These are phyloP conservation scores for Carposina sasakii DNA, from an alignment of 1,140 invertebrate genomes.

Conservation along the genomic window DNA sequence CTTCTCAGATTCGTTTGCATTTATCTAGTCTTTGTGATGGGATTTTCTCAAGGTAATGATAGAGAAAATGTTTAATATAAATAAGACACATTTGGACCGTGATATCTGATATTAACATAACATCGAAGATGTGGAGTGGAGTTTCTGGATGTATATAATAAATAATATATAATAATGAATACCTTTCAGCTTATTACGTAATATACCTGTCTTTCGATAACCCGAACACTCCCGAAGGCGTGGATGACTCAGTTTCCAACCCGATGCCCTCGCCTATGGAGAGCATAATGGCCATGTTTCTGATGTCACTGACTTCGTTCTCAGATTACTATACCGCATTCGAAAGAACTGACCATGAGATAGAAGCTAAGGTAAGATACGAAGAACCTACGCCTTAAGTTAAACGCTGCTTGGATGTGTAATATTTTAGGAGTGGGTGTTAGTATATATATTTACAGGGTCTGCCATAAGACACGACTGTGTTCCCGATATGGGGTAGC, in stretches of 20 bases:
- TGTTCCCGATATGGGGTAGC: no score
- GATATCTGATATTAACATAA: no score
- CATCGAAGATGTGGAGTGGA: no score
- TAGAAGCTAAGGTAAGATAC: constrained; percentile 85
- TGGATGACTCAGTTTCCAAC: constrained; percentile 83
- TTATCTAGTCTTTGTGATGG: constrained; percentile 97
- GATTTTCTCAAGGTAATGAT: constrained; percentile 92
- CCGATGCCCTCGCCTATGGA: constrained; percentile 93
- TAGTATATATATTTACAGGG: no score
- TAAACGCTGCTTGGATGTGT: no score
- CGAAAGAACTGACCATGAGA: constrained; percentile 89
- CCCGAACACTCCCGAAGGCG: constrained; percentile 80
- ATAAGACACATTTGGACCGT: no score
- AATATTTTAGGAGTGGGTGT: no score
- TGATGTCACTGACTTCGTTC: constrained; percentile 98
- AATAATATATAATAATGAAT: background rate
- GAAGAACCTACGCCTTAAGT: no score
- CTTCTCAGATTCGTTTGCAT: constrained; percentile 95
- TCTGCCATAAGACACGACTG: no score
- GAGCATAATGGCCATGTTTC: constrained; percentile 96
- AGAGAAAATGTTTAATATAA: no score
- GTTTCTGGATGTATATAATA: background rate
- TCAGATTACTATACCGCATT: constrained; percentile 94
- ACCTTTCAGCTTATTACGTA: constrained; percentile 87
- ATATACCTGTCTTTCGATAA: constrained; percentile 92